Conservation (phyloP, 2,113 vertebrate genomes). For the Pseudorhombus dupliciocellatus region DNA sequence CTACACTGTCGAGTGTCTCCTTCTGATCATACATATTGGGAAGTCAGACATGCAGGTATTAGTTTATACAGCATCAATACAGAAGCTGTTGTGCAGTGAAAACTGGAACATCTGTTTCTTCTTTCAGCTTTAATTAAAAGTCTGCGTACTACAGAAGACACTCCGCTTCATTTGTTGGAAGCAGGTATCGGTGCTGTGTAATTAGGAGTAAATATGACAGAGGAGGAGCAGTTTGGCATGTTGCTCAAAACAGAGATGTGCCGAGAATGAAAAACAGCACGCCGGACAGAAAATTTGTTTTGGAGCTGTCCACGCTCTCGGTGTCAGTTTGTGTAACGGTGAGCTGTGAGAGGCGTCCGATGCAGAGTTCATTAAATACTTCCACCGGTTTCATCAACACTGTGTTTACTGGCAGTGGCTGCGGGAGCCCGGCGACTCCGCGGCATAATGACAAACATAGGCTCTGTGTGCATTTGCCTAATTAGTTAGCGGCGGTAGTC, state of each 20-base stretch:
- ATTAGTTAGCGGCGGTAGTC: conserved; percentile 67
- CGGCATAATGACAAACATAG: conserved; percentile 46
- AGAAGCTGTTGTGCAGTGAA: background rate
- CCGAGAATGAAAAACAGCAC: too few species aligned
- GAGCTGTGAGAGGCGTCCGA: background rate
- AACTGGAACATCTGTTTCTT: conserved; percentile 3
- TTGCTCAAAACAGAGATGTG: background rate
- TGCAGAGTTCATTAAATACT: background rate
- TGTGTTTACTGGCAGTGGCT: conserved; percentile 23
- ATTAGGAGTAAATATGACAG: background rate
- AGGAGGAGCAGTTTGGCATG: background rate
- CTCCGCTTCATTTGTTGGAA: background rate
- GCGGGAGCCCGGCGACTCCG: conserved; percentile 36
- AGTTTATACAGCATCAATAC: background rate
- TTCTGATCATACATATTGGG: too few species aligned
- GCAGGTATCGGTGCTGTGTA: background rate
- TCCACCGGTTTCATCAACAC: conserved; percentile 40
- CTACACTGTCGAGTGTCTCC: background rate
- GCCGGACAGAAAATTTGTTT: too few species aligned
- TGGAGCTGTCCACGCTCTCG: too few species aligned
- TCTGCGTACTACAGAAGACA: background rate
- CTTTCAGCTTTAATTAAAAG: conserved; percentile 14
- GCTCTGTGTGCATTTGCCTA: conserved; percentile 57
- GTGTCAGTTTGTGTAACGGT: too few species aligned
- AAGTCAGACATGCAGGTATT: background rate